These are phyloP conservation scores for Cephus rjabovi DNA, from an alignment of 2,888 invertebrate species.

Conservation along the genomic window DNA sequence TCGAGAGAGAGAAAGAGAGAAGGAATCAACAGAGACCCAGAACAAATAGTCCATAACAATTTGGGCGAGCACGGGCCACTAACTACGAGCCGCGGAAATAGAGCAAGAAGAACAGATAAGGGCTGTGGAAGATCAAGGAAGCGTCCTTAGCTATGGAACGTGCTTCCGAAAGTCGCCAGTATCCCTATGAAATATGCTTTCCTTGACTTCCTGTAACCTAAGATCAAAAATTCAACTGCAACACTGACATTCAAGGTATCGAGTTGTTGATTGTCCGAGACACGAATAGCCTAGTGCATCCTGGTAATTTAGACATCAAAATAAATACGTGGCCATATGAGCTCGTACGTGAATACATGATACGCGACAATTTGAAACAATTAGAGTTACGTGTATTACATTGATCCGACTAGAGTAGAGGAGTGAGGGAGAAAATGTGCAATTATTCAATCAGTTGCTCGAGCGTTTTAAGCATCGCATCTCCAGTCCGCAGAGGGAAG, in stretches of 20 bases:
- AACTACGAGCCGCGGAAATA: constrained; percentile 13
- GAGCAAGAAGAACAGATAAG: not conserved
- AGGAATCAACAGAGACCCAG: constrained; percentile 10
- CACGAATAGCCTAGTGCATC: too few species aligned
- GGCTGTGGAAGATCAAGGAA: too few species aligned
- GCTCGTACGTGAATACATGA: constrained; percentile 6
- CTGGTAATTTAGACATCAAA: too few species aligned
- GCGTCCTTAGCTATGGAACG: not conserved
- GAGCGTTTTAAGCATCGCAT: constrained; percentile 42
- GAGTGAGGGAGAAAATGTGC: constrained; percentile 39
- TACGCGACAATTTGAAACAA: constrained; percentile 47
- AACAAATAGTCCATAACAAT: constrained; percentile 22
- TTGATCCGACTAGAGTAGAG: constrained; percentile 23
- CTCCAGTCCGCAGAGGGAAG: constrained; percentile 16
- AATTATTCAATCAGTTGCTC: constrained; percentile 61
- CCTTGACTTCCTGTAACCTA: too few species aligned
- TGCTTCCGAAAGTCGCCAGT: not conserved
- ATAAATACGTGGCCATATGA: not conserved
- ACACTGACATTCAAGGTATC: too few species aligned
- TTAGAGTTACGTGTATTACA: constrained; percentile 45
- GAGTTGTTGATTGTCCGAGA: too few species aligned
- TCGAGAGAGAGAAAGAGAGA: constrained; percentile 10
- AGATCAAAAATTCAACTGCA: too few species aligned
- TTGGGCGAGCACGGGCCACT: not conserved
- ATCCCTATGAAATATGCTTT: too few species aligned